A percentile compares a stretch with the other conserved stretches of the same genome.
These are phyloP conservation scores for Rhinoderma darwinii DNA, from an alignment of 2,113 vertebrate genomes.

Conservation along the genomic window DNA sequence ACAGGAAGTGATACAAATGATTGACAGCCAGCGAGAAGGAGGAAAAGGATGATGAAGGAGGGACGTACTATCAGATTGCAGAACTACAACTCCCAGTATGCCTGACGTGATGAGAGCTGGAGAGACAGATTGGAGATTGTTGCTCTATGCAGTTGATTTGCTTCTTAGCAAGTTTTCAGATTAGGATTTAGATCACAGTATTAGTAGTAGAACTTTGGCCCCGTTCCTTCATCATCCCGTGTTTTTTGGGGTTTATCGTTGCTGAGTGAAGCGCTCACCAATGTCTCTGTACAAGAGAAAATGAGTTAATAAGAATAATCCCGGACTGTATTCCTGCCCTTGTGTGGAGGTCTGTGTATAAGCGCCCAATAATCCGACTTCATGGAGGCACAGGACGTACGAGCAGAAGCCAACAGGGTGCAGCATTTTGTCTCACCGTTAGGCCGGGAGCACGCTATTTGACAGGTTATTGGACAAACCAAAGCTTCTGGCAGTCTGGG, in stretches of 20 bases:
- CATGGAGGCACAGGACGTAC: too few species aligned
- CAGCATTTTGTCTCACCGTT: too few species aligned
- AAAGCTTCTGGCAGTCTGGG: too few species aligned
- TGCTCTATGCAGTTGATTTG: background rate
- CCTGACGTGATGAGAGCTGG: too few species aligned
- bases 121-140: background rate
- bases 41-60: background rate
- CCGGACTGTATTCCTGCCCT: background rate
- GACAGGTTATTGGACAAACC: too few species aligned
- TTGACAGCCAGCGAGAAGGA: background rate
- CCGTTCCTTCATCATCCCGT: background rate
- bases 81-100: background rate
- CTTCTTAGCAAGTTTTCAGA: too few species aligned
- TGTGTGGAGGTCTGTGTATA: background rate
- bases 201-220: background rate
- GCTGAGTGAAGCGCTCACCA: too few species aligned
- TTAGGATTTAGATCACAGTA: background rate
- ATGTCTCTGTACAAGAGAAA: background rate
- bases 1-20: background rate
- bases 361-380: too few species aligned
- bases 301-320: background rate
- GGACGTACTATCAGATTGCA: background rate
- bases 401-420: too few species aligned
- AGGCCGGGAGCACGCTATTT: too few species aligned
- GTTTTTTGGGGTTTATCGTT: background rate